Evolutionary conservation across 30 jellyfish, hydroid and myxozoan genomes (phyloP).

Genomic region (Chironex yamaguchii): DNA sequence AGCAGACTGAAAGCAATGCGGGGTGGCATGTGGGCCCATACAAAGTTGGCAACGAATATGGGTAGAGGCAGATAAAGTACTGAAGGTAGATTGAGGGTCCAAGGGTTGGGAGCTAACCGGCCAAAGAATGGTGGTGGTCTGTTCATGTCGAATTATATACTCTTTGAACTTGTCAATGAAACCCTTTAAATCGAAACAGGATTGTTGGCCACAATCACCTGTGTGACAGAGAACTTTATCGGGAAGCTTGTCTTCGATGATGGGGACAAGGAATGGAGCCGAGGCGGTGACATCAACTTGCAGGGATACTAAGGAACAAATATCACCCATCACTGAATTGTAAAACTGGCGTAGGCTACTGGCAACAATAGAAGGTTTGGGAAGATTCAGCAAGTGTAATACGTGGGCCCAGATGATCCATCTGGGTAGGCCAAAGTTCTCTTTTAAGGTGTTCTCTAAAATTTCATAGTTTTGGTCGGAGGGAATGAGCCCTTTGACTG

Average conservation of each 20-base stretch:
- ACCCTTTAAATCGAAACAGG: neutral
- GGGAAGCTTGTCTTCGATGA: constrained; percentile 51
- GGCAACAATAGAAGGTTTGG: constrained; percentile 29
- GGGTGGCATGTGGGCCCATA: constrained; percentile 31
- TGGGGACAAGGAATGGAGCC: constrained; percentile 34
- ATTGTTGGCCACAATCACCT: constrained; percentile 19
- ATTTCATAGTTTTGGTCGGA: constrained; percentile 37
- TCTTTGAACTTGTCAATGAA: constrained; percentile 27
- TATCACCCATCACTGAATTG: constrained; percentile 51
- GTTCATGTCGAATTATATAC: constrained; percentile 16
- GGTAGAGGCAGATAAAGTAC: constrained; percentile 36
- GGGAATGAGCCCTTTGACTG: constrained; percentile 48
- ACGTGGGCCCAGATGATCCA: constrained; percentile 59
- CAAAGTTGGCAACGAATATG: constrained; percentile 42
- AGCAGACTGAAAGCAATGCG: constrained; percentile 39
- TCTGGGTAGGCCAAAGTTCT: constrained; percentile 39
- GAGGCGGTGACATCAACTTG: constrained; percentile 42
- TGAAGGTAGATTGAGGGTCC: neutral
- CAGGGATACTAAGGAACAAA: constrained; percentile 33
- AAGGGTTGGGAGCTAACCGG: constrained; percentile 6
- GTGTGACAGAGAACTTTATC: constrained; percentile 31
- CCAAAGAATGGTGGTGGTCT: neutral
- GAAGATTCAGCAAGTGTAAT: neutral
- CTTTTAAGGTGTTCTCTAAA: constrained; percentile 15
- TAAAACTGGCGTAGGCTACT: constrained; percentile 34